Evolutionary conservation across 2,797 vertebrate genomes (phyloP), one percentile per base, ranked within the genome.

Genomic region (Schizopygopsis pylzovi): DNA sequence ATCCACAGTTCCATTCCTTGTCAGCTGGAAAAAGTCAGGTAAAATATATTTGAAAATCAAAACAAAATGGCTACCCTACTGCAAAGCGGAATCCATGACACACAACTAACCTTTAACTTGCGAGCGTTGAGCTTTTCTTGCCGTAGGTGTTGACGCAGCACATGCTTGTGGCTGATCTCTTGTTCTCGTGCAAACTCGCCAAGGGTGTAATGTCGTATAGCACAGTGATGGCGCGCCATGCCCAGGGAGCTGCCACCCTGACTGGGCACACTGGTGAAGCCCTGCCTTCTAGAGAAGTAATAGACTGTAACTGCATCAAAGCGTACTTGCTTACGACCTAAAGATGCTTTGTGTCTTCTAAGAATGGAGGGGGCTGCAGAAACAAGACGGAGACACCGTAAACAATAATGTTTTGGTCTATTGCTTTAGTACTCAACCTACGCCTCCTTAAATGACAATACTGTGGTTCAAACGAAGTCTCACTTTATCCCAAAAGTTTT

Each of bases 241-340:
- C 98, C 97, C 93, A 99, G 93, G 10, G 97, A 98, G 93, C 98
- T 98, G 82, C 98, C 97, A 0, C 98, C 98, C 79, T 98, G 98
- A 92, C 97, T 99, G 93, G 98, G 98, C 89, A 99, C 97, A 8
- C 98, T 98, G 92, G 97, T 98, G 92, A 99, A 98, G 22, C 97
- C 97, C 93, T 99, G 98, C 81, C 96, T 96, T 76, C 97, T 95
- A 73, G 97, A 97, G 77, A 99, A 99, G 94, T 98, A 99, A 91
- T 98, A 99, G 37, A 99, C 97, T 0, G 98, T 99, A 93, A 99
- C 98, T 86, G 97, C 96, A 79, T 98, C 97, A 1, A 99, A 99
- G 61, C 97, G 97, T 0, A 99, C 97, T 12, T 94, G 96, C 89
- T 99, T 99, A 67, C 96, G 93, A 79, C 96, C 94, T 3, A 95